Evolutionary conservation across 1,140 invertebrate species (phyloP).

Genomic region (Pachypsylla venusta): DNA sequence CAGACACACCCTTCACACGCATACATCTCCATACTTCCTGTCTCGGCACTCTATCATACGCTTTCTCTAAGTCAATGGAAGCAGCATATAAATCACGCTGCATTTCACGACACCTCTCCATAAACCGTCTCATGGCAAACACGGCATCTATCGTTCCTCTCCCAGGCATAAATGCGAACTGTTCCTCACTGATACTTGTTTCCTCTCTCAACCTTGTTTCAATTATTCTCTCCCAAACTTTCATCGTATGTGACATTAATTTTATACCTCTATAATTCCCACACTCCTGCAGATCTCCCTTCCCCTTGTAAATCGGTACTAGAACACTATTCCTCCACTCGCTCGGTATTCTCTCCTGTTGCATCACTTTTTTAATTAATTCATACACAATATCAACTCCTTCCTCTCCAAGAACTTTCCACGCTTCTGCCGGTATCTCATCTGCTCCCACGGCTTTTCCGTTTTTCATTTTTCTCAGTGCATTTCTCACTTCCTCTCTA

Average conservation of each 20-base stretch:
- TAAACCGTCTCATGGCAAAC: background rate
- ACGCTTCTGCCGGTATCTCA: slow-evolving; percentile 14
- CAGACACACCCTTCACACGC: background rate
- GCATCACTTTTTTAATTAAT: slow-evolving; percentile 12
- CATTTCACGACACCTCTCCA: background rate
- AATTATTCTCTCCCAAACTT: slow-evolving; percentile 9
- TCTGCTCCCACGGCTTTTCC: slow-evolving; percentile 12
- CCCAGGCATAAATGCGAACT: slow-evolving; percentile 3
- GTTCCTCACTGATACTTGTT: background rate
- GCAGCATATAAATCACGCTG: background rate
- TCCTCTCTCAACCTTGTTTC: background rate
- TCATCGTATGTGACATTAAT: slow-evolving; percentile 10
- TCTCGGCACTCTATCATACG: slow-evolving; percentile 10
- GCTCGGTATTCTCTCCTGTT: slow-evolving; percentile 3
- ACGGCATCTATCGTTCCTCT: background rate
- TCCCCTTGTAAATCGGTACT: slow-evolving; percentile 12
- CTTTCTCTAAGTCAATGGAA: slow-evolving; percentile 7
- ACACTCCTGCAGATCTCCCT: slow-evolving; percentile 8
- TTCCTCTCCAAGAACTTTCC: slow-evolving; percentile 13
- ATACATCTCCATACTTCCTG: slow-evolving; percentile 9
- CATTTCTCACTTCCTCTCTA: background rate
- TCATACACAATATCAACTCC: slow-evolving; percentile 12
- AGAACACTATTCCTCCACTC: slow-evolving; percentile 9
- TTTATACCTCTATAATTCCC: slow-evolving; percentile 10
- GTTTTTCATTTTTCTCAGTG: slow-evolving; percentile 12